These are phyloP conservation scores for Hypomecis punctinalis DNA, from an alignment of 2,888 invertebrate species.

Conservation along the genomic window DNA sequence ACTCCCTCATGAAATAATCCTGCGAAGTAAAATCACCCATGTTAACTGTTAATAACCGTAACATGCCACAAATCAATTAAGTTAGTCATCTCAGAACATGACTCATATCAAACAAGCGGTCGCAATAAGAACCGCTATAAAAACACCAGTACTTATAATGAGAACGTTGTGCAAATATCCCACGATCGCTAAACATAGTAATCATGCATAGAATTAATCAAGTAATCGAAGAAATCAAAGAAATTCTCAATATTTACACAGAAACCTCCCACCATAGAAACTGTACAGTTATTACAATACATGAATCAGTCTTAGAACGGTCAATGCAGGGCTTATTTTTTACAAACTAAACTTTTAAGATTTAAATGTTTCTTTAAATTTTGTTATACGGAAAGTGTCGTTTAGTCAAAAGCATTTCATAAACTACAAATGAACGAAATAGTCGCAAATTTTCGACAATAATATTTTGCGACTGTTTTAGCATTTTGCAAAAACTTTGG, in stretches of 20 bases:
- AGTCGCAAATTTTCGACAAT: no score
- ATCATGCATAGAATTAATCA: slow-evolving; percentile 23
- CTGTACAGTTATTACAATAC: slow-evolving; percentile 16
- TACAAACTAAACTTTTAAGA: no score
- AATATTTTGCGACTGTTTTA: no score
- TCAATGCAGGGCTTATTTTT: no score
- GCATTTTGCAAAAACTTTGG: no score
- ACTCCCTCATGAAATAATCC: slow-evolving; percentile 31
- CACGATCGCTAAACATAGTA: slow-evolving; percentile 25
- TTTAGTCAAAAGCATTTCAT: no score
- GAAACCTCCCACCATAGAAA: not conserved
- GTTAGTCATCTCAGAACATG: slow-evolving; percentile 75
- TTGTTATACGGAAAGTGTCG: no score
- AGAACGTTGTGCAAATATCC: slow-evolving; percentile 24
- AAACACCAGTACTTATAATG: slow-evolving; percentile 35
- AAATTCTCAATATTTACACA: slow-evolving; percentile 18
- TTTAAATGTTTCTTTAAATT: no score
- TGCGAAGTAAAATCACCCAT: slow-evolving; percentile 65
- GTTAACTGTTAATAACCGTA: slow-evolving; percentile 71
- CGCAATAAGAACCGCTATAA: slow-evolving; percentile 49
- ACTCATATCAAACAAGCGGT: slow-evolving; percentile 69
- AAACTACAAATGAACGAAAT: no score
- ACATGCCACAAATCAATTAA: slow-evolving; percentile 77
- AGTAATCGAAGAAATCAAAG: slow-evolving; percentile 18
- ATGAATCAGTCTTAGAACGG: not conserved